These are phyloP conservation scores for Corynorhinus townsendii DNA, from an alignment of 2,113 vertebrate species.

Conservation along the genomic window DNA sequence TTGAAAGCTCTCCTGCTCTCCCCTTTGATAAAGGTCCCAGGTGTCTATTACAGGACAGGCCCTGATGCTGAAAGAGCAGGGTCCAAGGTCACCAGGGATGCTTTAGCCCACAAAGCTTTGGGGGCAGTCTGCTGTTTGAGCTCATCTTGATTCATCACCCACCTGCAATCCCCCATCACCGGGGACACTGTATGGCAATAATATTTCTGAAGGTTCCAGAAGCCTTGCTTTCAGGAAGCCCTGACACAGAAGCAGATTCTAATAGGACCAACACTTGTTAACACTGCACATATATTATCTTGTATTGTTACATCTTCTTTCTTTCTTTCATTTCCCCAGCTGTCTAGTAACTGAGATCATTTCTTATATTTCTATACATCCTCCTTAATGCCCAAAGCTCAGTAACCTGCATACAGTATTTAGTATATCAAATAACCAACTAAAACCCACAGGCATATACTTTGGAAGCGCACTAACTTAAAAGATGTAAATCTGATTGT, in stretches of 20 bases:
- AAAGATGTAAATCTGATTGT: neutral
- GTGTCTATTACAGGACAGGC: neutral
- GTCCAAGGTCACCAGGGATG: neutral
- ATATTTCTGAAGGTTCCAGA: neutral
- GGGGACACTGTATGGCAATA: neutral
- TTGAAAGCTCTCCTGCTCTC: neutral
- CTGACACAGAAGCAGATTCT: neutral
- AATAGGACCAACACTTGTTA: neutral
- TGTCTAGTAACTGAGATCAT: neutral
- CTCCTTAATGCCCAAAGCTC: neutral
- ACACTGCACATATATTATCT: neutral
- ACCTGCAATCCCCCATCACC: neutral
- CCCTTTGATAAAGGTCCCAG: neutral
- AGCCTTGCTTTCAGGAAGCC: neutral
- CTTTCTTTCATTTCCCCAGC: neutral
- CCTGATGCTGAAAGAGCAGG: neutral
- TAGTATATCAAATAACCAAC: conserved; percentile 16
- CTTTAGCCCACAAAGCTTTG: neutral
- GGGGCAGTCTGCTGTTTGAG: neutral
- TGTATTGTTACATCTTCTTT: neutral
- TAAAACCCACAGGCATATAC: neutral
- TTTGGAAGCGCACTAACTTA: neutral
- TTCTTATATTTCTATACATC: neutral
- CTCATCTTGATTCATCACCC: neutral
- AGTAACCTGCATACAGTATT: neutral